phyloP scores from a whole-genome alignment of 2,797 vertebrate genomes.

The Intellagama lesueurii region DNA sequence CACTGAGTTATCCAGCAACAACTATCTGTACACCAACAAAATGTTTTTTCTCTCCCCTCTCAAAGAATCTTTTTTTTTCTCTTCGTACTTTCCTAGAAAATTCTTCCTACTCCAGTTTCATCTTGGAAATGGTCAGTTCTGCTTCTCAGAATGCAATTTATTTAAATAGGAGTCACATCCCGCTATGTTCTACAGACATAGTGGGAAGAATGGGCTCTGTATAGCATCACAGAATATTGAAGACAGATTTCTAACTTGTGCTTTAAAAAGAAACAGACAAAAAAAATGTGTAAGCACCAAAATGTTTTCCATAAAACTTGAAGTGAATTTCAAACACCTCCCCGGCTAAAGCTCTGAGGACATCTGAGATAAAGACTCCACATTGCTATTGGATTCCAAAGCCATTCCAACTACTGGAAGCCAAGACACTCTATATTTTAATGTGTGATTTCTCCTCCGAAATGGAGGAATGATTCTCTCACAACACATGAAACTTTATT shows the following conservation, averaged over 20 bases:
- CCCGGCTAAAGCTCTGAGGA: neutral
- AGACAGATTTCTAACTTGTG: neutral
- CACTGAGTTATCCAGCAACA: too few species aligned
- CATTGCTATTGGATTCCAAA: too few species aligned
- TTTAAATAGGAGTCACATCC: too few species aligned
- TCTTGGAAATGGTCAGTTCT: neutral
- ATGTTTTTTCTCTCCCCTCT: neutral
- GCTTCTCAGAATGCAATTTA: neutral
- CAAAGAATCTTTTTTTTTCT: neutral
- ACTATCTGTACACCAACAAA: neutral
- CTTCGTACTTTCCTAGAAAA: neutral
- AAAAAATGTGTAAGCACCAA: neutral
- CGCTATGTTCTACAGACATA: too few species aligned
- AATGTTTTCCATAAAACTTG: neutral
- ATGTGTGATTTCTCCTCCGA: neutral
- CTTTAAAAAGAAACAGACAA: neutral
- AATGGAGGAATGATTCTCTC: neutral
- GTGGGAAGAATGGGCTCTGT: neutral
- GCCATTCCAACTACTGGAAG: neutral
- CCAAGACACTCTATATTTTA: neutral
- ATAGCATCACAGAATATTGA: neutral
- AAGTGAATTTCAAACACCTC: neutral
- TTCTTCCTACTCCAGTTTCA: neutral
- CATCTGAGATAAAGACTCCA: neutral
- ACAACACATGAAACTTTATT: neutral